A percentile compares a stretch with the other conserved stretches of the same genome.
Conservation (phyloP, 2,113 vertebrate genomes). For the Steatornis caripensis region DNA sequence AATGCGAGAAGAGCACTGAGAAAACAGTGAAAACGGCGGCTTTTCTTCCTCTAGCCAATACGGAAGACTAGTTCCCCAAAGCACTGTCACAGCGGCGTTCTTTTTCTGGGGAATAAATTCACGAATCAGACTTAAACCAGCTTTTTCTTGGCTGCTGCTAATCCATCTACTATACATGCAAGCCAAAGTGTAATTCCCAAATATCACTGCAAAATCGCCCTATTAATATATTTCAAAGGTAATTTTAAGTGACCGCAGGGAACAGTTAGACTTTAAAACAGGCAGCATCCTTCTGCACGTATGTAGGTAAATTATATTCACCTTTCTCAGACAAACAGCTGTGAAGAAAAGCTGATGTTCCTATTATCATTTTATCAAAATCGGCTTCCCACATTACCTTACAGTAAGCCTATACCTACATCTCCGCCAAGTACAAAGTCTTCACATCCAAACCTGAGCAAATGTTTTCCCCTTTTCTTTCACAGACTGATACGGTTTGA, state of each 20-base stretch:
- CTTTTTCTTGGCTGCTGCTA: not conserved
- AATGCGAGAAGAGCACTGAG: rapidly evolving
- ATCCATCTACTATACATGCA: not conserved
- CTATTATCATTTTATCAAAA: not conserved
- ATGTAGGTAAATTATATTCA: not conserved
- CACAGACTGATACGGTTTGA: no score
- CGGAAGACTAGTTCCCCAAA: not conserved
- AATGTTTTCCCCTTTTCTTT: not conserved
- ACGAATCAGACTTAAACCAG: not conserved
- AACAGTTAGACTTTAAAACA: not conserved
- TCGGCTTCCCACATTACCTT: not conserved
- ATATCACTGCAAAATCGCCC: not conserved
- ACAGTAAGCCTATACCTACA: not conserved
- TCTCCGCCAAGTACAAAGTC: not conserved
- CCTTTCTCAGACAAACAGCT: not conserved
- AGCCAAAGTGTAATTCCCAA: not conserved
- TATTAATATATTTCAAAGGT: not conserved
- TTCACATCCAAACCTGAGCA: not conserved
- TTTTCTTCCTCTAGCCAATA: rapidly evolving
- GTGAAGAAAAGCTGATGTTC: not conserved
- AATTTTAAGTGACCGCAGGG: not conserved
- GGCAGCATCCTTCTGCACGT: not conserved
- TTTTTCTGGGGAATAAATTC: not conserved
- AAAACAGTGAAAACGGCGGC: rapidly evolving
- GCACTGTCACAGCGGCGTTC: rapidly evolving